These are phyloP conservation scores for Ips typographus DNA, from an alignment of 1,140 invertebrate genomes.

Conservation along the genomic window DNA sequence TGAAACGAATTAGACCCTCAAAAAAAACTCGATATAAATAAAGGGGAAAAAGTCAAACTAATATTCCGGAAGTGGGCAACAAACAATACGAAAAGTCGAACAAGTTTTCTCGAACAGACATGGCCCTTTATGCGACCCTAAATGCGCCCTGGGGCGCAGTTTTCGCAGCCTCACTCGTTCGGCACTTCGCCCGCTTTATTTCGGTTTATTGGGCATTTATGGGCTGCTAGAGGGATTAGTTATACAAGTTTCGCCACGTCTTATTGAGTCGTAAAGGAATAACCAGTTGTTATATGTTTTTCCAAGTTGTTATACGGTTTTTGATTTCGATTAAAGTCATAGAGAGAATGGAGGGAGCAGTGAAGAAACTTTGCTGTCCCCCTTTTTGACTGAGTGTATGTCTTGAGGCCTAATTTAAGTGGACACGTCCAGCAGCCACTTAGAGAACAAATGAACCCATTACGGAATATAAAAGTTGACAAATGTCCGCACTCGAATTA, in stretches of 20 bases:
- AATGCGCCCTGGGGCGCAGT: conserved; percentile 32
- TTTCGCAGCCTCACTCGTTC: conserved; percentile 29
- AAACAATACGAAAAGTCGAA: conserved; percentile 13
- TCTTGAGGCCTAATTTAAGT: conserved; percentile 36
- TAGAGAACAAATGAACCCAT: conserved; percentile 42
- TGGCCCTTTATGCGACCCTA: conserved; percentile 29
- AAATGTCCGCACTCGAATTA: conserved; percentile 42
- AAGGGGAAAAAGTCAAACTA: conserved; percentile 12
- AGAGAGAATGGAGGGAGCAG: too few relatives aligned
- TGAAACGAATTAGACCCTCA: too few relatives aligned
- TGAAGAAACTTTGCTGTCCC: not conserved
- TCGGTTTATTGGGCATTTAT: conserved; percentile 32
- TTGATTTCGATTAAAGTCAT: not conserved
- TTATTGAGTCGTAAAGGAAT: conserved; percentile 7
- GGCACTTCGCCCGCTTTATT: conserved; percentile 22
- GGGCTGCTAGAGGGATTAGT: conserved; percentile 24
- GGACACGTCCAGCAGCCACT: conserved; percentile 36
- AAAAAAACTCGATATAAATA: too few relatives aligned
- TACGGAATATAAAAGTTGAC: conserved; percentile 45
- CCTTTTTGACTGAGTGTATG: not conserved
- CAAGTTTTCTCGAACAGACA: conserved; percentile 13
- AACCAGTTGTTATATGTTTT: not conserved
- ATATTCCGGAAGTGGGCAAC: conserved; percentile 27
- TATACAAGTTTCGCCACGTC: conserved; percentile 27
- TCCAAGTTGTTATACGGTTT: not conserved